Conservation (phyloP, 2,113 vertebrate genomes). For the Micromys minutus region DNA sequence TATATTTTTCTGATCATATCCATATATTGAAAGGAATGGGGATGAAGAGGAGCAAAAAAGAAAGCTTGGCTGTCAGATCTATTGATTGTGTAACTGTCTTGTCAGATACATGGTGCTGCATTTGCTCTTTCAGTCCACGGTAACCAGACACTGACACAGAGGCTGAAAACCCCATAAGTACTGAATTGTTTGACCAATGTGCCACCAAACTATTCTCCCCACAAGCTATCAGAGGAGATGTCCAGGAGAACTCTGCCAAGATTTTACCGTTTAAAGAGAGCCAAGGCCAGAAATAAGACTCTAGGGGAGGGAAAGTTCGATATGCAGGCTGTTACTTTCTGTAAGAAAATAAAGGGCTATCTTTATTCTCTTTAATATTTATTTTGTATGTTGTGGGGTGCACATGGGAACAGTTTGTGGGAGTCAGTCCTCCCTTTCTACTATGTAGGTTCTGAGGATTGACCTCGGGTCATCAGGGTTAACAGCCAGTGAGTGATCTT, state of each 20-base stretch:
- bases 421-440: not conserved
- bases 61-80: not conserved
- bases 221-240: not conserved
- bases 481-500: not conserved
- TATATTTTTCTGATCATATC: not conserved
- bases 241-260: not conserved
- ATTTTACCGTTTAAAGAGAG: not conserved
- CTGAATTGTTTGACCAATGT: not conserved
- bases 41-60: not conserved
- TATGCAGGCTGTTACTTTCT: not conserved
- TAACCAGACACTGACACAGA: not conserved
- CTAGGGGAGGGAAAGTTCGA: not conserved
- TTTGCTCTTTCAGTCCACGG: not conserved
- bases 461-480: not conserved
- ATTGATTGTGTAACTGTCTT: not conserved
- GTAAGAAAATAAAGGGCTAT: not conserved
- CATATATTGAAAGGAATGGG: not conserved
- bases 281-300: not conserved
- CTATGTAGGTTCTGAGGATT: not conserved
- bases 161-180: not conserved
- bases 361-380: not conserved
- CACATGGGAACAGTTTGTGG: not conserved
- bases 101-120: not conserved
- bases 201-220: not conserved
- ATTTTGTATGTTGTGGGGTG: not conserved